Conservation (phyloP, 1,140 invertebrate species). For the Eciton burchellii region DNA sequence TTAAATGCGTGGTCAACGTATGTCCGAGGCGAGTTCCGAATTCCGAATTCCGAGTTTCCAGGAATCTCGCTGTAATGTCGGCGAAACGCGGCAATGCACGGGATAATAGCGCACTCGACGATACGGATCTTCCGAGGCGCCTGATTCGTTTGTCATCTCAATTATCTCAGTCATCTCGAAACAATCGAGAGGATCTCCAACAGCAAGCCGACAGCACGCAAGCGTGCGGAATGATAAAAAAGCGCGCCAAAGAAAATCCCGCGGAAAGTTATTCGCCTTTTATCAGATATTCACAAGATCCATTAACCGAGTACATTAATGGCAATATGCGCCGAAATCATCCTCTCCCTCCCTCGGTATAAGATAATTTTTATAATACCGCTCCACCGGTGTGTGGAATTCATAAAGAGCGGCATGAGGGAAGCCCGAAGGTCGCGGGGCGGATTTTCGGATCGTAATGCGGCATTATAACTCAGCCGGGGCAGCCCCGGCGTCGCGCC, state of each 20-base stretch:
- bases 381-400: conserved; percentile 13
- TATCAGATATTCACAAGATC: conserved; percentile 9
- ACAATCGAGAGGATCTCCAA: conserved; percentile 1
- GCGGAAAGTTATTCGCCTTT: neutral
- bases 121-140: neutral
- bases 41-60: neutral
- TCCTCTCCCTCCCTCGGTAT: neutral
- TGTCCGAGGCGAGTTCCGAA: conserved; percentile 31
- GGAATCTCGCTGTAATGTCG: conserved; percentile 30
- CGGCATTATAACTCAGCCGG: conserved; percentile 36
- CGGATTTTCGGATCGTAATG: conserved; percentile 39
- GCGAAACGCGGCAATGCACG: conserved; percentile 3
- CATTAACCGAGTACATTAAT: neutral
- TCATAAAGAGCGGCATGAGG: conserved; percentile 13
- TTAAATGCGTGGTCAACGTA: conserved; percentile 29
- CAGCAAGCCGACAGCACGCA: neutral
- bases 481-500: conserved; percentile 24
- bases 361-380: conserved; percentile 34
- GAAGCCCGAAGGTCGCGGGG: neutral
- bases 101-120: neutral
- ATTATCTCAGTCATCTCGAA: neutral
- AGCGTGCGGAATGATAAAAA: neutral
- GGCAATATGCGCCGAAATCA: neutral
- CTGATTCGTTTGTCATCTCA: neutral
- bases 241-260: neutral